phyloP scores from a whole-genome alignment of 2,113 vertebrate genomes.

The Leptosomus discolor region DNA sequence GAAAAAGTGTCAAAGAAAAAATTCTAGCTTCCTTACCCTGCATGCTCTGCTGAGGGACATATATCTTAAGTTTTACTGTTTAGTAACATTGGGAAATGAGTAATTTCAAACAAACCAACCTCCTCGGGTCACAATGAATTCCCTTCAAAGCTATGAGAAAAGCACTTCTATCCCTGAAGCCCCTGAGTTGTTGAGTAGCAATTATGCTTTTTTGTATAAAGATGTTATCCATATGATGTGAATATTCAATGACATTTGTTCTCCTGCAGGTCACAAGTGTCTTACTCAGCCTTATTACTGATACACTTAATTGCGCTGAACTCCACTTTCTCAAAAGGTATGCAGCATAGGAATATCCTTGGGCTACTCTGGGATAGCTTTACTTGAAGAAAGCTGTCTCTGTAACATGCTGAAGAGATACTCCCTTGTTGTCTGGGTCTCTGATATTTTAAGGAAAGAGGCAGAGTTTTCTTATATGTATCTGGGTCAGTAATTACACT shows the following conservation, averaged over 20 bases:
- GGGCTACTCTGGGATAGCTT: neutral
- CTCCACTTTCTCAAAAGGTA: neutral
- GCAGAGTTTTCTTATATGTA: constrained; percentile 24
- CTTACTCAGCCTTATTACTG: neutral
- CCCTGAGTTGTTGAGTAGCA: neutral
- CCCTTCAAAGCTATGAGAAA: neutral
- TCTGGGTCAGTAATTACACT: constrained; percentile 34
- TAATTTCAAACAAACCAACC: neutral
- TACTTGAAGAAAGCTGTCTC: neutral
- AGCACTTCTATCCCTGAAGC: neutral
- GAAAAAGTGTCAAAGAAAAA: neutral
- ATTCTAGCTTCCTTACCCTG: neutral
- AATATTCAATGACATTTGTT: neutral
- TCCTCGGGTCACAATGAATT: neutral
- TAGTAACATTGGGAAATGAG: neutral
- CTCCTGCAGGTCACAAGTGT: neutral
- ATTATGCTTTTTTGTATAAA: neutral
- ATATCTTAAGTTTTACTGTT: neutral
- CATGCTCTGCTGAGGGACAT: neutral
- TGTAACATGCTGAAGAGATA: neutral
- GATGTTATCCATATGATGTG: neutral
- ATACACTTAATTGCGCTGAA: neutral
- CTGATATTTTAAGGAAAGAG: constrained; percentile 30
- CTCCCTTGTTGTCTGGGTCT: constrained; percentile 4
- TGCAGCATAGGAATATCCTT: neutral